A percentile compares a stretch with the other conserved stretches of the same genome.
phyloP scores from a whole-genome alignment of 2,888 invertebrate species.

The Incurvaria masculella region DNA sequence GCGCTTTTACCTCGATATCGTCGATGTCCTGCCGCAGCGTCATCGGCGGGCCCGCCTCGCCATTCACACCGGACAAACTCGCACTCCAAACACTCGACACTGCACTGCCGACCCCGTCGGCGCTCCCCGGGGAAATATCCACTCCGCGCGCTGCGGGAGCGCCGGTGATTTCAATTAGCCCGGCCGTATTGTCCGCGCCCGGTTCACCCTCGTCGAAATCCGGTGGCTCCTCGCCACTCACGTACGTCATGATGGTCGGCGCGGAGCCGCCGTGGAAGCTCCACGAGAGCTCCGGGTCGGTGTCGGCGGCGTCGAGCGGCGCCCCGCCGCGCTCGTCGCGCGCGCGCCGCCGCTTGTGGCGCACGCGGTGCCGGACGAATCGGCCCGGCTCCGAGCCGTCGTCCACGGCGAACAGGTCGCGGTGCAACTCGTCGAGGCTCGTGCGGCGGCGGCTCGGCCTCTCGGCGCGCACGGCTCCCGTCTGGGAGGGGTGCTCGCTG shows the following conservation, averaged over 20 bases:
- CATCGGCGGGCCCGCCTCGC: constrained; percentile 40
- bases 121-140: constrained; percentile 7
- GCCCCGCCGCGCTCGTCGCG: constrained; percentile 35
- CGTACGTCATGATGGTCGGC: constrained; percentile 51
- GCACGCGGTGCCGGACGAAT: constrained; percentile 43
- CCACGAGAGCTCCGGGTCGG: constrained; percentile 41
- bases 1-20: constrained; percentile 13
- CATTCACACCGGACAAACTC: constrained; percentile 28
- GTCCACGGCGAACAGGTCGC: constrained; percentile 42
- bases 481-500: constrained; percentile 30
- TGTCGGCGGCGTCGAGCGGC: constrained; percentile 48
- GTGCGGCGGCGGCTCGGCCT: constrained; percentile 12
- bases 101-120: constrained; percentile 36
- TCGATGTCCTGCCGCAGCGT: constrained; percentile 40
- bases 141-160: background rate
- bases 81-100: constrained; percentile 45
- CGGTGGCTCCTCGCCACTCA: constrained; percentile 52
- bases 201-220: constrained; percentile 35
- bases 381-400: constrained; percentile 31
- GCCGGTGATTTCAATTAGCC: background rate
- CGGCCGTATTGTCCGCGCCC: constrained; percentile 21
- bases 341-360: constrained; percentile 47
- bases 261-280: constrained; percentile 52
- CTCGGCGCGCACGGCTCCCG: constrained; percentile 17
- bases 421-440: constrained; percentile 37